Evolutionary conservation across 2,113 vertebrate species (phyloP).

Genomic region (Turnix velox): DNA sequence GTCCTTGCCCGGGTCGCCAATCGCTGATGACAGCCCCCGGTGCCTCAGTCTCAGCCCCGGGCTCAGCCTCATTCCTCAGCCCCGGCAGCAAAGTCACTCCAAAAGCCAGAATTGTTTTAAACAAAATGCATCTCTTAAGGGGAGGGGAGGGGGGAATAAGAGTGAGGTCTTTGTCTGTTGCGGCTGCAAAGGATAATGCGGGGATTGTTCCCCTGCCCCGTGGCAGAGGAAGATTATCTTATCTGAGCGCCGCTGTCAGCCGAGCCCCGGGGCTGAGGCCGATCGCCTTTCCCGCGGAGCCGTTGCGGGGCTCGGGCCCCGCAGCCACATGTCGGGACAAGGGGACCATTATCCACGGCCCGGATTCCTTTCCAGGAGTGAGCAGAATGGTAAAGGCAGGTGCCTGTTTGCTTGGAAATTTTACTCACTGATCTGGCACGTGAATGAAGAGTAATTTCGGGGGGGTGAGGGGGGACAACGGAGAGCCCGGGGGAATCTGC

Average conservation of each 20-base stretch:
- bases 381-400: slow-evolving; percentile 53
- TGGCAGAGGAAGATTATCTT: slow-evolving; percentile 73
- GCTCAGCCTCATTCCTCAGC: not conserved
- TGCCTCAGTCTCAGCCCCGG: not conserved
- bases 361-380: slow-evolving; percentile 57
- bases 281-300: slow-evolving; percentile 76
- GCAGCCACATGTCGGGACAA: slow-evolving; percentile 73
- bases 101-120: slow-evolving; percentile 52
- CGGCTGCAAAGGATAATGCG: slow-evolving; percentile 74
- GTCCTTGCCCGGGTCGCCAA: not conserved
- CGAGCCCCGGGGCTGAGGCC: slow-evolving; percentile 30
- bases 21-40: not conserved
- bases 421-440: slow-evolving; percentile 49
- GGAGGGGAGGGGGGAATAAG: slow-evolving; percentile 6
- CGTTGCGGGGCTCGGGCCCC: no score
- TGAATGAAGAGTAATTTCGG: slow-evolving; percentile 20
- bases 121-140: slow-evolving; percentile 69
- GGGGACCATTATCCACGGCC: slow-evolving; percentile 64
- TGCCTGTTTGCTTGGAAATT: slow-evolving; percentile 55
- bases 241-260: slow-evolving; percentile 56
- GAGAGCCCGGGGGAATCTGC: not conserved
- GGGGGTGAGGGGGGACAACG: not conserved
- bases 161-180: slow-evolving; percentile 78
- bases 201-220: slow-evolving; percentile 72
- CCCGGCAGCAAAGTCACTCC: slow-evolving; percentile 1